Base-by-base conservation (phyloP, 2,888 invertebrate genomes). In the Mimas tiliae region DNA sequence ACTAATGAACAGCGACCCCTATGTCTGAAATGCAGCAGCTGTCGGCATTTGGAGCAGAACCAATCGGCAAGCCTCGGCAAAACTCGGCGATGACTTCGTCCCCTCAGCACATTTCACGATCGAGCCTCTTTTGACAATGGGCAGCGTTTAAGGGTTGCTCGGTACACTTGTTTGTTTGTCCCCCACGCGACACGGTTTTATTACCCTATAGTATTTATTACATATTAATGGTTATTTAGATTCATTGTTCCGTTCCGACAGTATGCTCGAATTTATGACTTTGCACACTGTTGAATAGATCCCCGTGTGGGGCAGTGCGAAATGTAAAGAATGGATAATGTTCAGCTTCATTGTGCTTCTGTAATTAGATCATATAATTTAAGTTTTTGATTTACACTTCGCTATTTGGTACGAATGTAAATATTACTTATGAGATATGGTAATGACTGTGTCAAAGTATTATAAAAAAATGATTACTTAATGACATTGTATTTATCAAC, bases 151-250 rank as follows among this genome's bases (percentile, higher is more conserved):
- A 87, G 89, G 90, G 90, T 89, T 87, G 84, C 82, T 73, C 79
- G 67, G 79, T 88, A 85, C 92, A 92, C 93, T 93, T 93, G 93
- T 93, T 93, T 93, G 89, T 92, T 92, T 91, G 90, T 87, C 83
- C 93, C 91, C 91, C 83, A 79, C 82, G 74, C 84, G 84, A 85
- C 86, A 89, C 83, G 84, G 85, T 82, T 89, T 90, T 92, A 90
- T 90, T 89, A 82, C 92, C 90, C 93, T 87, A 88, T 89, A 90
- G 91, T 92, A 93, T 93, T 93, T 93, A 93, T 93, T 93, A 92
- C 93, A 91, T 93, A 93, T 93, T 93, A 93, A 93, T 93, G 92
- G 93, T 93, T 93, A 93, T 93, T 93, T 92, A 87, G 92, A 90
- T 90, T 91, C 92, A 93, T 93, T 93, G 93, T 93, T 87, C 88